Conservation (phyloP, 2,797 vertebrate species). For the Poeciliopsis infans region DNA sequence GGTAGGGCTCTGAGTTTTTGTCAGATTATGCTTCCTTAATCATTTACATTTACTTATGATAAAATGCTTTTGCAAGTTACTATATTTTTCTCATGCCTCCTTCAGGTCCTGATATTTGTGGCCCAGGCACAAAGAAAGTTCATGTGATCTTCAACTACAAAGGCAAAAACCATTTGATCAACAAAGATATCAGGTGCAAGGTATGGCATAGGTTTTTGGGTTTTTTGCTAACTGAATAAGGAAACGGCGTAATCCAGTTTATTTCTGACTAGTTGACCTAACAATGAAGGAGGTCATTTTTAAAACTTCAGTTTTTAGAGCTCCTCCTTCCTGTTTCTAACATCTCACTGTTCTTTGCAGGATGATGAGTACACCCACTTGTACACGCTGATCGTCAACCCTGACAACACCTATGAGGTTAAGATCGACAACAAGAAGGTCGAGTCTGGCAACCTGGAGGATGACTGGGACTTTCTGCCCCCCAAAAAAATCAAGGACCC, state of each 20-base stretch:
- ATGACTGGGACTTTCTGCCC: conserved; percentile 89
- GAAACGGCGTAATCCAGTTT: not conserved
- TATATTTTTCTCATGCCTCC: conserved; percentile 4
- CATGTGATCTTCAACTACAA: conserved; percentile 89
- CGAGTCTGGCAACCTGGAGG: conserved; percentile 83
- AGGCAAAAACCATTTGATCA: conserved; percentile 89
- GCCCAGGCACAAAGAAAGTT: conserved; percentile 89
- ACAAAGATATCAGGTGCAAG: conserved; percentile 88
- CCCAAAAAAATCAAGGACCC: conserved; percentile 85
- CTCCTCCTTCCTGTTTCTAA: not conserved
- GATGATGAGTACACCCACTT: conserved; percentile 87
- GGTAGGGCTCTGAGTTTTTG: conserved; percentile 64
- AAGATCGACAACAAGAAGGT: conserved; percentile 90
- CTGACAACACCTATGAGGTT: conserved; percentile 88
- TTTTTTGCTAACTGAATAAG: not conserved
- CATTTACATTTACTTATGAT: not conserved
- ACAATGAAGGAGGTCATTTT: not conserved
- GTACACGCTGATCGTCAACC: conserved; percentile 85
- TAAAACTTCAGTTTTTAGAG: not conserved
- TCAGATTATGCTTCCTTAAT: not conserved
- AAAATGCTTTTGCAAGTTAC: not conserved
- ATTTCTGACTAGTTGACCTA: not conserved
- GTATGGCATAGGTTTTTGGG: conserved; percentile 62
- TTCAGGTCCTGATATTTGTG: conserved; percentile 90
- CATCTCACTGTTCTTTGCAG: conserved; percentile 55